Evolutionary conservation across 2,113 vertebrate species (phyloP).

Genomic region (Pangasianodon hypophthalmus): DNA sequence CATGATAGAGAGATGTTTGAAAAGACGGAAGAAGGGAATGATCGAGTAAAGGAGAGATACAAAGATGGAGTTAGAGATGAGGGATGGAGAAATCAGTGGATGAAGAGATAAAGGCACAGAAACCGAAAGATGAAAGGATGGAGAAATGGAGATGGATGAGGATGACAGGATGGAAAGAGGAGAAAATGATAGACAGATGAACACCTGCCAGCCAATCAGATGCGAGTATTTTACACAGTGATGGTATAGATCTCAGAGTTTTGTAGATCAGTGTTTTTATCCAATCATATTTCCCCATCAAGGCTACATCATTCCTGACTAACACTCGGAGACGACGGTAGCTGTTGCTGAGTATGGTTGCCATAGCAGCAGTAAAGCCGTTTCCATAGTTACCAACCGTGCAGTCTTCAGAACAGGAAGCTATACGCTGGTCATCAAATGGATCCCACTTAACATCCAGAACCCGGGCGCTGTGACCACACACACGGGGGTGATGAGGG

Average conservation of each 20-base stretch:
- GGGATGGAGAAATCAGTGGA: background rate
- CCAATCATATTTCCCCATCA: background rate
- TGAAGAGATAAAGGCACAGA: background rate
- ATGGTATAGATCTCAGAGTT: background rate
- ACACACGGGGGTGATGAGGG: conserved; percentile 85
- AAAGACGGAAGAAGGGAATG: background rate
- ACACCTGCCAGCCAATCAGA: background rate
- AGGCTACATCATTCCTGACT: background rate
- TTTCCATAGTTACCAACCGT: conserved; percentile 72
- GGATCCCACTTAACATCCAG: conserved; percentile 97
- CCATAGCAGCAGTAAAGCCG: background rate
- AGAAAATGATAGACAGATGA: background rate
- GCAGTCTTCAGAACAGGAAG: conserved; percentile 92
- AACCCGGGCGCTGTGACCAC: conserved; percentile 85
- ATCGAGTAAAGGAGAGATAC: background rate
- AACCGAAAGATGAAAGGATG: background rate
- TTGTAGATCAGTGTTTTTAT: background rate
- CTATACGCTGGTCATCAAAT: conserved; percentile 88
- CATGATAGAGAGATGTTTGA: background rate
- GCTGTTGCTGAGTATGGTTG: background rate
- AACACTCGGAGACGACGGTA: background rate
- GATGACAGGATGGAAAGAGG: background rate
- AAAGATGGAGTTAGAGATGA: background rate
- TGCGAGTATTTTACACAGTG: background rate
- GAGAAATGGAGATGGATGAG: background rate